Evolutionary conservation across 2,888 invertebrate species (phyloP).

Genomic region (Drosophila rellima): DNA sequence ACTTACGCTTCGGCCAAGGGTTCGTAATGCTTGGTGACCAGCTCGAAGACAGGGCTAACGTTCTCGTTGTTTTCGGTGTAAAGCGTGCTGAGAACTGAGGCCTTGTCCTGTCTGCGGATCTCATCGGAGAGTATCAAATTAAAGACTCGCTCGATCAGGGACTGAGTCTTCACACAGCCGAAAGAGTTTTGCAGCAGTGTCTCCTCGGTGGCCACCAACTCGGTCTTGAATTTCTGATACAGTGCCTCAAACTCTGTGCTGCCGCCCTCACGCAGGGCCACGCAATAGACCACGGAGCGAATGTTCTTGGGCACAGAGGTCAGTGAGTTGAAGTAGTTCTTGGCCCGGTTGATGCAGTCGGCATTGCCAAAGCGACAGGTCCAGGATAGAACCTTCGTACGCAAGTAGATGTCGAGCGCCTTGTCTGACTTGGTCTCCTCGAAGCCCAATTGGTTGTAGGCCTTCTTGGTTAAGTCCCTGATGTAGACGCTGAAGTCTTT

Average conservation of each 20-base stretch:
- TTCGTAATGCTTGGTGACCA: conserved; percentile 82
- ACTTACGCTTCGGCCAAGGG: conserved; percentile 80
- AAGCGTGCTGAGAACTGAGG: conserved; percentile 85
- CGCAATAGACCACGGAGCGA: conserved; percentile 91
- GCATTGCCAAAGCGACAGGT: conserved; percentile 89
- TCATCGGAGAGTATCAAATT: conserved; percentile 86
- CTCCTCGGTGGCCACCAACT: conserved; percentile 90
- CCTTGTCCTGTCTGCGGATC: conserved; percentile 84
- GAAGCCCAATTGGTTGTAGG: conserved; percentile 87
- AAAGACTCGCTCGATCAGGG: conserved; percentile 87
- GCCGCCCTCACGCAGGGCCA: conserved; percentile 89
- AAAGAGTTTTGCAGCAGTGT: conserved; percentile 88
- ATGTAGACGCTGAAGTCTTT: conserved; percentile 85
- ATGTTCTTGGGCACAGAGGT: conserved; percentile 87
- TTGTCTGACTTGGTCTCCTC: conserved; percentile 84
- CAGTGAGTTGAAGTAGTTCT: conserved; percentile 83
- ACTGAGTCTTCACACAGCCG: conserved; percentile 88
- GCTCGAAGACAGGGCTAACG: conserved; percentile 87
- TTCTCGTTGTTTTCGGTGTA: conserved; percentile 87
- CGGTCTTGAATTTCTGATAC: conserved; percentile 88
- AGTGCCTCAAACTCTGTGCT: conserved; percentile 89
- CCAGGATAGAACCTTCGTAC: conserved; percentile 88
- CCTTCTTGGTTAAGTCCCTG: conserved; percentile 85
- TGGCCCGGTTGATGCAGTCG: conserved; percentile 87
- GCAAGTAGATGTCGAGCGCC: conserved; percentile 88